Base-by-base conservation (phyloP, 1,140 invertebrate species). In the Drosophila tani region DNA sequence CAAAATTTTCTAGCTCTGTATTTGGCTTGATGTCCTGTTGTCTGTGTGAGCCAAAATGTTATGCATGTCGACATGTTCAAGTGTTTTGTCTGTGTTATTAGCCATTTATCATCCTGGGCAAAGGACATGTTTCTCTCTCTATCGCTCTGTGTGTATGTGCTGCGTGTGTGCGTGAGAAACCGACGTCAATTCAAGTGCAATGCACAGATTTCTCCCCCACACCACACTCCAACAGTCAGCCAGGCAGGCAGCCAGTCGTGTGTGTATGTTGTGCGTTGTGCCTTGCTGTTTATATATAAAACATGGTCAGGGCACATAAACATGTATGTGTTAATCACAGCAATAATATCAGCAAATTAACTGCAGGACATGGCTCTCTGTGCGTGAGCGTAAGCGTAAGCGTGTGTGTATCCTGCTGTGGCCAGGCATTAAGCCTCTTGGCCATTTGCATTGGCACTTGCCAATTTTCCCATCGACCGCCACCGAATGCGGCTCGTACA, bases 301-400 rank as follows among this genome's bases (percentile, higher is more conserved):
- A 85, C 81, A 84, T 47, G 57, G 79, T 24, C 57, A 62, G 67
- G 83, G 60, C 85, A 79, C 81, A 90, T 84, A 90, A 90, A 90
- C 85, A 90, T 76, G 64, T 73, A 90, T 90, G 85, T 90, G 85
- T 90, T 90, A 90, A 90, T 90, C 85, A 90, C 85, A 90, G 86
- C 85, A 90, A 90, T 90, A 90, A 90, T 90, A 82, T 85, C 79
- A 76, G 68, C 85, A 90, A 90, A 90, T 90, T 90, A 90, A 85
- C 81, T 90, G 74, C 85, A 84, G 68, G 69, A 73, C 69, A 73
- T 32, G 65, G 63, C 41, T 55, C 40, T 60, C 41, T 40, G n/a
- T 66, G 27, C 40, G 43, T 64, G 56, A 40, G n/a, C 69, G 29
- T 57, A 35, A 11, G 51, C 56, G 24, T 65, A 35, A 11, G 43